phyloP scores from a whole-genome alignment of 2,113 vertebrate species.

The Ceyx melanurus region DNA sequence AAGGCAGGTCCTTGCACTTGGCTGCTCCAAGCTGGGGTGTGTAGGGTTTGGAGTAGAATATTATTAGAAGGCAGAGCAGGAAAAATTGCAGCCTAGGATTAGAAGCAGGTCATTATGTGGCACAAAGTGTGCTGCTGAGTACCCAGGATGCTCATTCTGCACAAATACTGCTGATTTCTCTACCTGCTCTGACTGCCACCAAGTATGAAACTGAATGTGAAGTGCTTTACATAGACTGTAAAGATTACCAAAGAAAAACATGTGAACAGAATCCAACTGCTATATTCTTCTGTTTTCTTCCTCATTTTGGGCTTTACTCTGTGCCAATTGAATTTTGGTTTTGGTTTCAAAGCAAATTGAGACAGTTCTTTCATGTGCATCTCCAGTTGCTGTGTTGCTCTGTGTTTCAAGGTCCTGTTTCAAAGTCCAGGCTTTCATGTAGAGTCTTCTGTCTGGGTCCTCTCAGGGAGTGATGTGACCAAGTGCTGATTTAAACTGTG shows the following conservation, averaged over 20 bases:
- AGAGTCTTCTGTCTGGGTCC: too few species aligned
- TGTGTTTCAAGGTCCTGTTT: neutral
- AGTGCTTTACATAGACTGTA: neutral
- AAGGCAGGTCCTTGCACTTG: neutral
- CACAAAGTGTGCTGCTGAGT: rapidly evolving
- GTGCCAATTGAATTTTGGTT: neutral
- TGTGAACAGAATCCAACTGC: neutral
- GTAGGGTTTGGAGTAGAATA: rapidly evolving
- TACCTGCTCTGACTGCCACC: neutral
- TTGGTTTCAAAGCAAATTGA: neutral
- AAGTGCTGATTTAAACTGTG: neutral
- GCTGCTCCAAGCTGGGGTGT: rapidly evolving
- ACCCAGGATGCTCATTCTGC: rapidly evolving
- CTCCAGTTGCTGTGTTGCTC: neutral
- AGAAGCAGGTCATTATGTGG: neutral
- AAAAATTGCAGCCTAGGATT: rapidly evolving
- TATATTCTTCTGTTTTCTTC: neutral
- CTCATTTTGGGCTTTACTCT: neutral
- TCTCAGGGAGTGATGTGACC: too few species aligned
- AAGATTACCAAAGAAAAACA: neutral
- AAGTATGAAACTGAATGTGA: neutral
- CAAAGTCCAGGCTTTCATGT: neutral
- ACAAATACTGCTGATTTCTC: rapidly evolving
- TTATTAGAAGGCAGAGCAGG: neutral
- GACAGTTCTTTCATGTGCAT: neutral